A percentile compares a stretch with the other conserved stretches of the same genome.
Evolutionary conservation across 1,140 invertebrate genomes (phyloP).

Genomic region (Eurytemora carolleeae): DNA sequence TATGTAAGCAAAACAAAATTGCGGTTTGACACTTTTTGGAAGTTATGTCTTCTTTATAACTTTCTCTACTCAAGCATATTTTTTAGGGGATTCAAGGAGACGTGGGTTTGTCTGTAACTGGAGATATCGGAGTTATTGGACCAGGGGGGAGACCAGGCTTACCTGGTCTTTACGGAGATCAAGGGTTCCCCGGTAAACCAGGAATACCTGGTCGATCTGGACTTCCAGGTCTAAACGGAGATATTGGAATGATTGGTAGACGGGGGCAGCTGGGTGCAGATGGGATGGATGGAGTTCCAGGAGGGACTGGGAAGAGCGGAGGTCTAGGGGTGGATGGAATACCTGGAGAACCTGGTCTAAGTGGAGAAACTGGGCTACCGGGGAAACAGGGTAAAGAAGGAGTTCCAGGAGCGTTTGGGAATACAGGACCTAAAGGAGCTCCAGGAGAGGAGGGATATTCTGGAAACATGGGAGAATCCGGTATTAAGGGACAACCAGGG

Average conservation of each 20-base stretch:
- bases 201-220: background rate
- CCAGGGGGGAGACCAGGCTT: background rate
- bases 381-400: background rate
- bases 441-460: background rate
- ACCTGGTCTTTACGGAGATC: background rate
- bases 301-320: background rate
- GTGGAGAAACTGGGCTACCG: background rate
- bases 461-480: constrained; percentile 20
- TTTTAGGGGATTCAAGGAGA: background rate
- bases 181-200: background rate
- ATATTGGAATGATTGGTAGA: background rate
- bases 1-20: too few relatives aligned
- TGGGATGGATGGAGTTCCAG: background rate
- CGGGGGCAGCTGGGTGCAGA: background rate
- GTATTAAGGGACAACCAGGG: constrained; percentile 21
- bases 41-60: too few relatives aligned
- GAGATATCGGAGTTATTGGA: background rate
- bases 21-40: too few relatives aligned
- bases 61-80: too few relatives aligned
- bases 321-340: background rate
- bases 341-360: background rate
- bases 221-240: background rate
- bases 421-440: background rate
- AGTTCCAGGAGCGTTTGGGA: background rate
- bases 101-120: background rate